These are phyloP conservation scores for Xylota sylvarum DNA, from an alignment of 2,888 invertebrate genomes.

Conservation along the genomic window DNA sequence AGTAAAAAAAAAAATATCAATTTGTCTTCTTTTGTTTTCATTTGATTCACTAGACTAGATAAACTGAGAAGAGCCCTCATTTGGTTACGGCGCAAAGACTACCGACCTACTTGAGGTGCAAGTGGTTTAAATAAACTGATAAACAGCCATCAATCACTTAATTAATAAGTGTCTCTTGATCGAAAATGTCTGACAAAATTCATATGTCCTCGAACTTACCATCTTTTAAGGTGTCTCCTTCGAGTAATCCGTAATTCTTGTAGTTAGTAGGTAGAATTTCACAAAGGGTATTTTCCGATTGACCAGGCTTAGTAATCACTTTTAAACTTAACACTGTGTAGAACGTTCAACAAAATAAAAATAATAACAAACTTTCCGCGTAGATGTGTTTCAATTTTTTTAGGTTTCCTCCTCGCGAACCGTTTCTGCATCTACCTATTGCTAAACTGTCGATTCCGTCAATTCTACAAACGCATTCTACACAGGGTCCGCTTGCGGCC, in stretches of 20 bases:
- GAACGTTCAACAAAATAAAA: background rate
- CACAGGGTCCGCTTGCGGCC: slow-evolving; percentile 23
- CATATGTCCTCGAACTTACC: slow-evolving; percentile 30
- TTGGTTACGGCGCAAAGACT: background rate
- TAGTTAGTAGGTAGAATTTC: too few relatives aligned
- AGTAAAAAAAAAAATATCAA: background rate
- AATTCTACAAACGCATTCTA: slow-evolving; percentile 29
- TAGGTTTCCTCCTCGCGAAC: slow-evolving; percentile 38
- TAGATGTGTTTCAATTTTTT: background rate
- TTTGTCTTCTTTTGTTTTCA: slow-evolving; percentile 23
- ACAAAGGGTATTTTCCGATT: background rate
- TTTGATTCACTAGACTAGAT: background rate
- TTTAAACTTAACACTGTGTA: background rate
- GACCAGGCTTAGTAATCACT: background rate
- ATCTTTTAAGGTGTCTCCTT: slow-evolving; percentile 5
- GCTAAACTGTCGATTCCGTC: slow-evolving; percentile 69
- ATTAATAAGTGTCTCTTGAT: background rate
- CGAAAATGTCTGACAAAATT: background rate
- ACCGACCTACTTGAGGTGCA: background rate
- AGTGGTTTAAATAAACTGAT: slow-evolving; percentile 2
- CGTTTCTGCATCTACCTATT: slow-evolving; percentile 60
- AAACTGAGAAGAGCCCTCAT: background rate
- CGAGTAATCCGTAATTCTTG: slow-evolving; percentile 8
- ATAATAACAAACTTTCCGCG: background rate
- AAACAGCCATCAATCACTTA: background rate